phyloP scores from a whole-genome alignment of 2,113 vertebrate genomes.

The Corythaixoides concolor region DNA sequence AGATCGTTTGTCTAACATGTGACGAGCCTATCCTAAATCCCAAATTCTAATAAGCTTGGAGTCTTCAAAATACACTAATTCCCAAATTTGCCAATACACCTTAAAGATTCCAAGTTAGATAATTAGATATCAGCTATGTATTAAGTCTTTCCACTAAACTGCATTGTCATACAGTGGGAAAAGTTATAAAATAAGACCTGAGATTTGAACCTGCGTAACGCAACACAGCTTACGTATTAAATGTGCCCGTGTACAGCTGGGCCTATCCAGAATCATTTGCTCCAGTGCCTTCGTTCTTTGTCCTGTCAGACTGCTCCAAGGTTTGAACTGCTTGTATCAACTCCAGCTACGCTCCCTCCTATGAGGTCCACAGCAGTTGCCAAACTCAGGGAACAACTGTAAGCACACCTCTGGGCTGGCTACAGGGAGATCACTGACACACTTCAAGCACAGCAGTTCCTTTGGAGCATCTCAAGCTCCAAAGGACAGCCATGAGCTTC shows the following conservation, averaged over 20 bases:
- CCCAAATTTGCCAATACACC: not conserved
- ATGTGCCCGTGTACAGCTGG: fast-evolving
- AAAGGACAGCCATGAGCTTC: not conserved
- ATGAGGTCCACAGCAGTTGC: not conserved
- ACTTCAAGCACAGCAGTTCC: not conserved
- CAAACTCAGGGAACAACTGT: not conserved
- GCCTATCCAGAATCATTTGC: not conserved
- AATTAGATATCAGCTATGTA: not conserved
- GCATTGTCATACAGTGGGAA: not conserved
- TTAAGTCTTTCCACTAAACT: not conserved
- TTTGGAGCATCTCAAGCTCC: not conserved
- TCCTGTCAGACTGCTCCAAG: not conserved
- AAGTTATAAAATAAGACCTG: not conserved
- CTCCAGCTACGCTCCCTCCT: not conserved
- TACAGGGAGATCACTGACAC: fast-evolving
- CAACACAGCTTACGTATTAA: not conserved
- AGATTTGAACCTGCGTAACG: not conserved
- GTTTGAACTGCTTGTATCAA: not conserved
- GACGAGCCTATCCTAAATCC: not conserved
- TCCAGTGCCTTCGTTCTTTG: not conserved
- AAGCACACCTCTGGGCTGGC: not conserved
- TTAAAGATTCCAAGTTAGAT: not conserved
- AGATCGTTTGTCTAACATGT: not conserved
- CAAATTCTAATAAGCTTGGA: not conserved
- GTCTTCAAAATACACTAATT: constrained; percentile 10